phyloP scores from a whole-genome alignment of 1,140 invertebrate genomes.

The Orchestia grillus region DNA sequence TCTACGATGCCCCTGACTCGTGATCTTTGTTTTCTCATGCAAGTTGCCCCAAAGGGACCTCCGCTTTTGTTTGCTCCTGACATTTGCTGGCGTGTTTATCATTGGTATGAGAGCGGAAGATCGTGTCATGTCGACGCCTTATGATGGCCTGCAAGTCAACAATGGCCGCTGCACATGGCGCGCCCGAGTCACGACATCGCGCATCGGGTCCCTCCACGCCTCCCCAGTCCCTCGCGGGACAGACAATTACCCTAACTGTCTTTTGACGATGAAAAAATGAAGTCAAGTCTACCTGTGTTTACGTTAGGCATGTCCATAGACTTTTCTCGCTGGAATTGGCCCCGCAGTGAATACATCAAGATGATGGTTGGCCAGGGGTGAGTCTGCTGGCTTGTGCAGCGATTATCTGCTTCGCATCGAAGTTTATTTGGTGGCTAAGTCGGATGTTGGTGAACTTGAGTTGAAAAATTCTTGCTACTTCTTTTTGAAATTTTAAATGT shows the following conservation, averaged over 20 bases:
- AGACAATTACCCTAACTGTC: neutral
- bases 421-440: neutral
- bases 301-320: neutral
- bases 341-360: neutral
- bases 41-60: neutral
- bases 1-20: neutral
- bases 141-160: neutral
- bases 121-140: neutral
- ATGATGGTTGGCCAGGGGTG: neutral
- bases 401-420: neutral
- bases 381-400: neutral
- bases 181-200: neutral
- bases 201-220: neutral
- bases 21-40: neutral
- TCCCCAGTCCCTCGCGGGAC: no score
- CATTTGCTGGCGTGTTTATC: neutral
- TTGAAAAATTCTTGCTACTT: neutral
- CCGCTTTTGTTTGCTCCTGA: neutral
- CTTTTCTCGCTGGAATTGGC: neutral
- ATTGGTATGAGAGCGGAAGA: neutral
- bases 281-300: neutral
- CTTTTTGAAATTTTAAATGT: neutral
- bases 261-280: neutral
- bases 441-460: neutral
- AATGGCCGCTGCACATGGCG: neutral